Percentiles rank a stretch among this genome's conserved stretches.
Evolutionary conservation across 2,888 invertebrate genomes (phyloP).

Genomic region (Nesidiocoris tenuis): DNA sequence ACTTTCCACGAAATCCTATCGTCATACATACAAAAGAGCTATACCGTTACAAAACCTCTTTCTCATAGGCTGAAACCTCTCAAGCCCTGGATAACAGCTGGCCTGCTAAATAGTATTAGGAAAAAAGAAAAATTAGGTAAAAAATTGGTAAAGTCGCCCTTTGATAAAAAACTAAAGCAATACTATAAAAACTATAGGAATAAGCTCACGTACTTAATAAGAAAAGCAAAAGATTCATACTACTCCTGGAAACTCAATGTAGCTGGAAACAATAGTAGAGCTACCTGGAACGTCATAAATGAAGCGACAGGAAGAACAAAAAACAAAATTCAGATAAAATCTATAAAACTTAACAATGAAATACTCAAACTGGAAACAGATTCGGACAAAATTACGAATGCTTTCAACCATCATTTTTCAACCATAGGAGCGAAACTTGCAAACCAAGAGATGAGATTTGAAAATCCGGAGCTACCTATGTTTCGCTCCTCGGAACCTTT

Average conservation of each 20-base stretch:
- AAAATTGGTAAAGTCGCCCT: constrained; percentile 11
- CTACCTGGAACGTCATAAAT: constrained; percentile 5
- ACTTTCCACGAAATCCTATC: constrained; percentile 16
- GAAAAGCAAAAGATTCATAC: constrained; percentile 4
- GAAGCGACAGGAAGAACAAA: constrained; percentile 2
- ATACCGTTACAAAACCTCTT: neutral
- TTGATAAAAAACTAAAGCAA: neutral
- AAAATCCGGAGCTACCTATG: neutral
- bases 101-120: constrained; percentile 1
- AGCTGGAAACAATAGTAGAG: constrained; percentile 5
- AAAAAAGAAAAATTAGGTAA: constrained; percentile 11
- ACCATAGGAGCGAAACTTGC: constrained; percentile 25
- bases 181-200: constrained; percentile 2
- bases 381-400: constrained; percentile 11
- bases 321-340: constrained; percentile 5
- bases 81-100: constrained; percentile 11
- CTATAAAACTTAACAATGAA: neutral
- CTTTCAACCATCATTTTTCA: constrained; percentile 23
- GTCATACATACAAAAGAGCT: neutral
- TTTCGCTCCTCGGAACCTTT: neutral
- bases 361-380: neutral
- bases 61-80: constrained; percentile 5
- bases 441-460: neutral
- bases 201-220: constrained; percentile 1
- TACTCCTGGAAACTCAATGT: neutral